Evolutionary conservation across 2,113 vertebrate genomes (phyloP).

Genomic region (Apodemus sylvaticus): DNA sequence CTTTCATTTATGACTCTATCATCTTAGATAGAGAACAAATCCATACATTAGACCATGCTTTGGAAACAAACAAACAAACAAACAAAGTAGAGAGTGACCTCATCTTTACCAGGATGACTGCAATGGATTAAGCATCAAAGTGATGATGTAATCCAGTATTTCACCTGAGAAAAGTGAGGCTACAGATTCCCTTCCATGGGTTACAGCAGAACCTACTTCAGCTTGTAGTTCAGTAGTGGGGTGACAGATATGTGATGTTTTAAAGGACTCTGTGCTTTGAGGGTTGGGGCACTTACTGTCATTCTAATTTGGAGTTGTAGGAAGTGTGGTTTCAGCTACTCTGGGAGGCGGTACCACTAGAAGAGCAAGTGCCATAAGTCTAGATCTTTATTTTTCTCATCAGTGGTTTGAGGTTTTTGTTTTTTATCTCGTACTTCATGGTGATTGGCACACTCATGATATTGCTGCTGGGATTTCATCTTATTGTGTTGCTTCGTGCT

Average conservation of each 20-base stretch:
- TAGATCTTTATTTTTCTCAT: not conserved
- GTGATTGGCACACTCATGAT: not conserved
- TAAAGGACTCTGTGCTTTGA: constrained; percentile 28
- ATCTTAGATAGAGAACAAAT: constrained; percentile 46
- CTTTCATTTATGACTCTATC: not conserved
- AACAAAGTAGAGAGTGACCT: not conserved
- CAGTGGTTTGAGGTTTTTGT: not conserved
- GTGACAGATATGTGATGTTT: not conserved
- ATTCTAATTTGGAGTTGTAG: constrained; percentile 4
- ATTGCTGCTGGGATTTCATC: not conserved
- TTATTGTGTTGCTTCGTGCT: not conserved
- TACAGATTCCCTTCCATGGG: not conserved
- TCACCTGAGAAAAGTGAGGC: constrained; percentile 24
- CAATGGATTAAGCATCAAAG: constrained; percentile 24
- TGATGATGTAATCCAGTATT: constrained; percentile 39
- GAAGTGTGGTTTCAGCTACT: not conserved
- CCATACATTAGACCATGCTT: constrained; percentile 2
- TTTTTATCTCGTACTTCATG: constrained; percentile 16
- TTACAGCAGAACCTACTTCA: not conserved
- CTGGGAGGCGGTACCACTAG: not conserved
- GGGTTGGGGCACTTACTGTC: constrained; percentile 37
- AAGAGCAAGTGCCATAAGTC: not conserved
- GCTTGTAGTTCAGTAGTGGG: not conserved
- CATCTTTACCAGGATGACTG: constrained; percentile 7
- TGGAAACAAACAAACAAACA: not conserved